A percentile compares a stretch with the other conserved stretches of the same genome.
These are phyloP conservation scores for Aethes cnicana DNA, from an alignment of 2,888 invertebrate species.

Conservation along the genomic window DNA sequence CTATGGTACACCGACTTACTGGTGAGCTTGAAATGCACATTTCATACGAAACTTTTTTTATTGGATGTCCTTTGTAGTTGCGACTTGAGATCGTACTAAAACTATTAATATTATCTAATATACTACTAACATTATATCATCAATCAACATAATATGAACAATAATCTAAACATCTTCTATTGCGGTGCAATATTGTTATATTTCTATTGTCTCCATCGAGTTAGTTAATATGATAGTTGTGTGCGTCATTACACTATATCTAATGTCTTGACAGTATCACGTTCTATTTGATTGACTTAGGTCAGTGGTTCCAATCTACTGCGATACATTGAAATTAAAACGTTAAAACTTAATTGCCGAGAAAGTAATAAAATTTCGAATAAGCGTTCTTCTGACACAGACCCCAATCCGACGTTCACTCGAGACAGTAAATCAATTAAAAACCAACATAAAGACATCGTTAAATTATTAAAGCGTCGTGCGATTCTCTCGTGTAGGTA, in stretches of 20 bases:
- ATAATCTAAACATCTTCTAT: too few species aligned
- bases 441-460: conserved; percentile 35
- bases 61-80: too few species aligned
- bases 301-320: conserved; percentile 23
- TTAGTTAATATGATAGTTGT: background rate
- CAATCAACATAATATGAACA: too few species aligned
- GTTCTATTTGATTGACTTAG: conserved; percentile 11
- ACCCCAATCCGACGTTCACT: conserved; percentile 36
- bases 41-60: too few species aligned
- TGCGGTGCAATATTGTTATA: background rate
- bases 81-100: too few species aligned
- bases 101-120: too few species aligned
- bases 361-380: conserved; percentile 20
- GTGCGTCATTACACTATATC: background rate
- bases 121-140: too few species aligned
- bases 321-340: background rate
- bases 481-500: conserved; percentile 30
- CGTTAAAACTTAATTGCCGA: conserved; percentile 15
- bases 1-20: conserved; percentile 79
- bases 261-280: background rate
- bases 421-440: conserved; percentile 41
- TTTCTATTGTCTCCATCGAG: background rate
- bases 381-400: conserved; percentile 36
- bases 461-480: conserved; percentile 40
- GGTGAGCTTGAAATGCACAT: conserved; percentile 58